Evolutionary conservation across 2,888 invertebrate genomes (phyloP), one percentile per base, ranked within the genome.

Genomic region (Hemaris fuciformis): DNA sequence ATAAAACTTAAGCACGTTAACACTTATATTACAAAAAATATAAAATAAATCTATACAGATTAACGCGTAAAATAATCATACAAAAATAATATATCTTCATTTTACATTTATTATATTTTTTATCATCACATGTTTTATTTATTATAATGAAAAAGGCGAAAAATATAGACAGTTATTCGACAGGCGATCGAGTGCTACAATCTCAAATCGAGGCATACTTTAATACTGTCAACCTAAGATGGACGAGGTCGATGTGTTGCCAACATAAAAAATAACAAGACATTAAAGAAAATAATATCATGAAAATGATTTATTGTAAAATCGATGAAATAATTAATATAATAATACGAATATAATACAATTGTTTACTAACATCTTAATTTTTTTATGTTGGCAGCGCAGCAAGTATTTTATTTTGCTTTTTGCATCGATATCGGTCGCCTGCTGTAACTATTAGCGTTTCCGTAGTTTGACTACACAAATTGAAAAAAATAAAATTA

Each of bases 1-100:
- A 62, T 71, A 70, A 70, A 77, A 77, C 73, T 80, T 81, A 86
- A 84, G 85, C 83, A 85, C 81, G 77, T 81, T 80, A 68, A 73
- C 72, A 73, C 76, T 53, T 53, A 79, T 66, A 75, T 76, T 71
- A 77, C 81, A 81, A 79, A 78, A 79, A 80, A 77, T 83, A 87
- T 74, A 86, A 87, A 85, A 87, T 84, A 88, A 85, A 59, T 46
- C 34, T 60, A 60, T 60, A 53, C 38, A 48, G 20, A 53, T 53
- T 41, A 53, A 60, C 41, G 60, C 60, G 48, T 60, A 60, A 60
- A 75, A 80, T 81, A 84, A 87, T 75, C 73, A 81, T 88, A 86
- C 76, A 88, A 88, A 89, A 88, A 89, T 87, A 87, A 82, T 76
- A 69, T 48, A 41, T 60, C 59, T 59, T 46, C 46, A 46, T 59